Conservation (phyloP, 2,113 vertebrate genomes). For the Scophthalmus maximus region DNA sequence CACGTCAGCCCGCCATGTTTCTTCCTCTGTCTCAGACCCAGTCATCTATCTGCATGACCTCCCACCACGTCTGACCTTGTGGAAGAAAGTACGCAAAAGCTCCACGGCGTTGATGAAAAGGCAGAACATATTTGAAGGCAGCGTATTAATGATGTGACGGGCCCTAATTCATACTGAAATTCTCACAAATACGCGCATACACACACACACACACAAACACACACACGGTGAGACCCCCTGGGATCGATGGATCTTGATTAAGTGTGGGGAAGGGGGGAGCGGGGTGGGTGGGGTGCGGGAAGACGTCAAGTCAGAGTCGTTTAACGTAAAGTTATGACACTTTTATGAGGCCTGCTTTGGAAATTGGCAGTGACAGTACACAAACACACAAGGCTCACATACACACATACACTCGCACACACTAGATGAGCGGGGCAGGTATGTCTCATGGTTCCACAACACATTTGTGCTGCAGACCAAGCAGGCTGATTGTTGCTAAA, state of each 20-base stretch:
- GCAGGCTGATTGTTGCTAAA: conserved; percentile 46
- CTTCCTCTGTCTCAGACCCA: conserved; percentile 18
- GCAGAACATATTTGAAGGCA: conserved; percentile 54
- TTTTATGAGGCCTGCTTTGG: conserved; percentile 71
- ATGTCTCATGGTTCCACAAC: background rate
- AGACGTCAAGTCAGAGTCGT: conserved; percentile 63
- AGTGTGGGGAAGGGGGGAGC: conserved; percentile 42
- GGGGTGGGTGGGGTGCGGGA: conserved; percentile 22
- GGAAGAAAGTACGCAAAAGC: conserved; percentile 46
- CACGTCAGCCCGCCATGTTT: conserved; percentile 23
- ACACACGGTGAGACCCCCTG: conserved; percentile 31
- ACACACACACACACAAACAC: conserved; percentile 1
- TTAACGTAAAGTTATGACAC: conserved; percentile 74
- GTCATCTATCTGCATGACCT: conserved; percentile 46
- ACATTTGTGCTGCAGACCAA: conserved; percentile 23
- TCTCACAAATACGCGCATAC: conserved; percentile 36
- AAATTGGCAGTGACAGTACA: conserved; percentile 41
- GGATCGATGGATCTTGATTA: conserved; percentile 78
- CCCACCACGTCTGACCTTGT: conserved; percentile 53
- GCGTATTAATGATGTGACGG: conserved; percentile 62
- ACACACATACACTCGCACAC: background rate
- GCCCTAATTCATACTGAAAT: conserved; percentile 69
- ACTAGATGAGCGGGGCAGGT: background rate
- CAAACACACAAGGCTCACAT: background rate
- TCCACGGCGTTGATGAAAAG: conserved; percentile 55